Conservation (phyloP, 2,797 vertebrate species). For the Manis javanica region DNA sequence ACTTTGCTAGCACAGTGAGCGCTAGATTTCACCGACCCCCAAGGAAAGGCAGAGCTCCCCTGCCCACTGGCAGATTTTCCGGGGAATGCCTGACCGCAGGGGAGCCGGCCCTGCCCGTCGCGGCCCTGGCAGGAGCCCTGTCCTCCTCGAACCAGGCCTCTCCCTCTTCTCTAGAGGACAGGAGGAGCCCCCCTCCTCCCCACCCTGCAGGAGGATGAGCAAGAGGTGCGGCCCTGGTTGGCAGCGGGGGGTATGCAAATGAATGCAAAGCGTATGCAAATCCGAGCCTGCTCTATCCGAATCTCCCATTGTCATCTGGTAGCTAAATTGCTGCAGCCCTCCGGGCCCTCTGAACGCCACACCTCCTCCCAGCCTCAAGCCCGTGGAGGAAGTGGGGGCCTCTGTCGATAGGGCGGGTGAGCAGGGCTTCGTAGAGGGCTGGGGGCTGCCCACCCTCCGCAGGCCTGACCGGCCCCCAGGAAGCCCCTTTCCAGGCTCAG, state of each 20-base stretch:
- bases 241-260: slow-evolving; percentile 49
- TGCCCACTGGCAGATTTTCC: not conserved
- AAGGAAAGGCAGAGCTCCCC: not conserved
- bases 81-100: not conserved
- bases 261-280: slow-evolving; percentile 72
- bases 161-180: not conserved
- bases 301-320: not conserved
- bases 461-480: not conserved
- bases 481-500: not conserved
- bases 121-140: not conserved
- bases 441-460: too few species aligned
- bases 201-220: not conserved
- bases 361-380: not conserved
- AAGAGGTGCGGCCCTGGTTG: not conserved
- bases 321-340: not conserved
- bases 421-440: not conserved
- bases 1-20: not conserved
- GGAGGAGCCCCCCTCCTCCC: not conserved
- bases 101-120: rapidly evolving
- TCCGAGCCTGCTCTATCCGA: not conserved
- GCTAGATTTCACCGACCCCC: not conserved
- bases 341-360: not conserved
- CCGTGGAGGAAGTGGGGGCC: not conserved
- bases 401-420: not conserved
- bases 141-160: not conserved